phyloP scores from a whole-genome alignment of 2,113 vertebrate species.

The Vidua chalybeata region DNA sequence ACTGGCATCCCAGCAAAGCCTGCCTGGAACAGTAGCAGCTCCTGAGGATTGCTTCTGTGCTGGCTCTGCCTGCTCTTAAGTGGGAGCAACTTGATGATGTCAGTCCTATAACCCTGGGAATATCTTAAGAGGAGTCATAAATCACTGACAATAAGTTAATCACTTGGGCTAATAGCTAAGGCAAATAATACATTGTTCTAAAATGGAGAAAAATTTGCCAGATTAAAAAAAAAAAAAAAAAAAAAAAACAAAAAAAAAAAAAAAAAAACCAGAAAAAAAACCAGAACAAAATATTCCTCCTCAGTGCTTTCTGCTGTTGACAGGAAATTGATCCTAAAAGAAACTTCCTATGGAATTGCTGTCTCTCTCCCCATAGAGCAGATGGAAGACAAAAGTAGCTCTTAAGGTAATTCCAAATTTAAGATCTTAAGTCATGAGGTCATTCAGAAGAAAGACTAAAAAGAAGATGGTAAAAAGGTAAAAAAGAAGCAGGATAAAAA shows the following conservation, averaged over 20 bases:
- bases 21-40: not conserved
- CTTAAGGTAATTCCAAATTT: not conserved
- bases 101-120: not conserved
- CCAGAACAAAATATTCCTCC: not conserved
- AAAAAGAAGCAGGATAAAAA: not conserved
- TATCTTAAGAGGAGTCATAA: conserved; percentile 6
- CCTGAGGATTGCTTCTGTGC: not conserved
- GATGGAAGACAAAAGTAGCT: not conserved
- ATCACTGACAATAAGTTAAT: not conserved
- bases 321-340: not conserved
- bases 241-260: no score
- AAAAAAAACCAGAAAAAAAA: not conserved
- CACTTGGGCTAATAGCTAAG: not conserved
- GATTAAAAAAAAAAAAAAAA: no score
- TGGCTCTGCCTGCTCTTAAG: not conserved
- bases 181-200: not conserved
- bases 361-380: rapidly evolving
- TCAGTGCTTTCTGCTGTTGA: not conserved
- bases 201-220: not conserved
- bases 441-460: not conserved
- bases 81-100: conserved; percentile 8
- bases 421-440: not conserved
- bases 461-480: not conserved
- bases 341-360: not conserved
- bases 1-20: not conserved